A percentile compares a stretch with the other conserved stretches of the same genome.
phyloP scores from a whole-genome alignment of 1,140 invertebrate species.

The Dermatophagoides farinae region DNA sequence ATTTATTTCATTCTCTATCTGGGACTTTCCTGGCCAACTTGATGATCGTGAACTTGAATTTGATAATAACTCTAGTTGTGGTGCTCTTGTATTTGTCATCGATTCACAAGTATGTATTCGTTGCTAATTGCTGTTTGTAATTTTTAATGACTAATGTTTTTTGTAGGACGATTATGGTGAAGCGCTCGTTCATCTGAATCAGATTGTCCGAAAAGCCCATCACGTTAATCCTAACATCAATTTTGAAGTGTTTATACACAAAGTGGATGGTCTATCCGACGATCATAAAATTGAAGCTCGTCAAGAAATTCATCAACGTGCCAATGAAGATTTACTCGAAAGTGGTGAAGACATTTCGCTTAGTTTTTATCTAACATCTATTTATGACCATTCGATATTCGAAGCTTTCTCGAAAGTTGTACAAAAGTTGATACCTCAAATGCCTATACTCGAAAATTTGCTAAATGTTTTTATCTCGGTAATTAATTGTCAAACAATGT shows the following conservation, averaged over 20 bases:
- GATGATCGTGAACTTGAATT: constrained; percentile 91
- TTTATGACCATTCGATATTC: constrained; percentile 99
- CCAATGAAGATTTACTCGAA: constrained; percentile 66
- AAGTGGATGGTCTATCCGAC: constrained; percentile 93
- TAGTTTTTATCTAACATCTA: constrained; percentile 90
- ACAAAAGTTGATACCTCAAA: constrained; percentile 91
- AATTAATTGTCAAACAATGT: constrained; percentile 28
- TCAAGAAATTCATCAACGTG: constrained; percentile 86
- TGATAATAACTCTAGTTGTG: constrained; percentile 65
- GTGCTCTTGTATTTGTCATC: constrained; percentile 94
- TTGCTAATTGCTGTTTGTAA: constrained; percentile 3
- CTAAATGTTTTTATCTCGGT: constrained; percentile 98
- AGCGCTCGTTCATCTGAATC: constrained; percentile 71
- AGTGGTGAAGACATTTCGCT: constrained; percentile 17
- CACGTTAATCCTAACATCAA: constrained; percentile 89
- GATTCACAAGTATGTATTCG: constrained; percentile 63
- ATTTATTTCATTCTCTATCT: constrained; percentile 98
- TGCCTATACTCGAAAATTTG: constrained; percentile 89
- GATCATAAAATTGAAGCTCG: constrained; percentile 95
- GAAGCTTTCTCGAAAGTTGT: constrained; percentile 99
- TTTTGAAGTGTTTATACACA: constrained; percentile 97
- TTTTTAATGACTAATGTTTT: constrained; percentile 3
- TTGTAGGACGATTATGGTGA: constrained; percentile 83
- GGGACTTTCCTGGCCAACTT: constrained; percentile 98
- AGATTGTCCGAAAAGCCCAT: constrained; percentile 81